These are phyloP conservation scores for Coregonus ussuriensis DNA, from an alignment of 2,797 vertebrate species.

Conservation along the genomic window DNA sequence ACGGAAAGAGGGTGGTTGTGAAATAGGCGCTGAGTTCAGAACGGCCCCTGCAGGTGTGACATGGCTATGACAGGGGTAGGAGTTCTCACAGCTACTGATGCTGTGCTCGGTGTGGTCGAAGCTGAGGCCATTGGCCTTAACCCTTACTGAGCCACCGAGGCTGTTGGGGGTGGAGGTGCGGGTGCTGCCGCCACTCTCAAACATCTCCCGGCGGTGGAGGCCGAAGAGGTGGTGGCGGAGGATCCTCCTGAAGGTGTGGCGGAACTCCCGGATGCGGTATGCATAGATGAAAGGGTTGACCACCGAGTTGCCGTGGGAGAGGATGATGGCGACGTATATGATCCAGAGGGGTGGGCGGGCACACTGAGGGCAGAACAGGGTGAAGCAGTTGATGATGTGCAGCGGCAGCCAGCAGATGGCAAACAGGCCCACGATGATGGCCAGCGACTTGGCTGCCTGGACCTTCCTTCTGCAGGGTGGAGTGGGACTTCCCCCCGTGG, in stretches of 20 bases:
- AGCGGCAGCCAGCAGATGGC: conserved; percentile 92
- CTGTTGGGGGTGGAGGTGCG: conserved; percentile 66
- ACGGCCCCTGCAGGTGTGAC: conserved; percentile 37
- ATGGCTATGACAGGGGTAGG: conserved; percentile 36
- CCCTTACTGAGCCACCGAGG: conserved; percentile 69
- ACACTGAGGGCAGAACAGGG: conserved; percentile 81
- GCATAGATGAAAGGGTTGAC: conserved; percentile 96
- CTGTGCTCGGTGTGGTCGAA: conserved; percentile 59
- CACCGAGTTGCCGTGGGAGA: conserved; percentile 92
- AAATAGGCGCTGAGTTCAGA: too few species aligned
- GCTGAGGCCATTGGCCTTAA: conserved; percentile 64
- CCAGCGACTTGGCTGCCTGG: conserved; percentile 91
- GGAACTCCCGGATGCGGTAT: conserved; percentile 92
- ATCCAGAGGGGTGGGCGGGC: conserved; percentile 73
- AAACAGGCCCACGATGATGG: conserved; percentile 94
- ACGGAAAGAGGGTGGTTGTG: conserved; percentile 44
- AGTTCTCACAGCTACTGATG: conserved; percentile 45
- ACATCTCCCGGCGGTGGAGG: conserved; percentile 58
- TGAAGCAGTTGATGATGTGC: conserved; percentile 95
- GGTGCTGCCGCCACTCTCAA: conserved; percentile 61
- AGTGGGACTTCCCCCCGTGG: conserved; percentile 82
- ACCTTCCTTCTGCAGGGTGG: conserved; percentile 93
- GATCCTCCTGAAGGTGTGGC: conserved; percentile 89
- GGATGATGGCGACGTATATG: conserved; percentile 89
- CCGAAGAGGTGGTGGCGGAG: conserved; percentile 82